These are phyloP conservation scores for Periophthalmodon schlosseri DNA, from an alignment of 2,113 vertebrate species.

Conservation along the genomic window DNA sequence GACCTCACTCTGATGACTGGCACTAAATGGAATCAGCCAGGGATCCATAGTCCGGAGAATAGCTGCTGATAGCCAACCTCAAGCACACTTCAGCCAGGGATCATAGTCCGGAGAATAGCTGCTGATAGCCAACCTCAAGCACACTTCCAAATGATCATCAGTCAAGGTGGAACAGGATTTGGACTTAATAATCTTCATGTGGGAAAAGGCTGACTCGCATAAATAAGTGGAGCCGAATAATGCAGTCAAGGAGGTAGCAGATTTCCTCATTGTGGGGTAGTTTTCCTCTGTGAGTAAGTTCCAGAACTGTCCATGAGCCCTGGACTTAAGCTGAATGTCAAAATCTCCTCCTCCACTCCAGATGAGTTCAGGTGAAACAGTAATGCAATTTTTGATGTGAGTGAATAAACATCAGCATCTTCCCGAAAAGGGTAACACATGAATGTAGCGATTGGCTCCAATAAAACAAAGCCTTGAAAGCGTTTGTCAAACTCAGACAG, in stretches of 20 bases:
- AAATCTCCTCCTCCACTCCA: constrained; percentile 43
- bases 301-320: constrained; percentile 42
- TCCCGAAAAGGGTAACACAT: constrained; percentile 24
- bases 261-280: constrained; percentile 53
- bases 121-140: too few species aligned
- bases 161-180: constrained; percentile 50
- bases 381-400: constrained; percentile 40
- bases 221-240: constrained; percentile 53
- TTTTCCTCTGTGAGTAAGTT: constrained; percentile 51
- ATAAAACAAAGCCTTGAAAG: constrained; percentile 36
- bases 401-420: too few species aligned
- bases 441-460: constrained; percentile 21
- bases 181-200: constrained; percentile 53
- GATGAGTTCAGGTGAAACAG: constrained; percentile 45
- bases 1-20: too few species aligned
- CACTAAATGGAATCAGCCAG: too few species aligned
- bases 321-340: constrained; percentile 37
- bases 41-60: too few species aligned
- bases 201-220: constrained; percentile 52
- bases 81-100: too few species aligned
- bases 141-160: constrained; percentile 52
- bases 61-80: too few species aligned
- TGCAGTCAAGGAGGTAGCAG: constrained; percentile 47
- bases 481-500: constrained; percentile 26
- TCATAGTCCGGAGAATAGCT: too few species aligned